Evolutionary conservation across 2,797 vertebrate species (phyloP).

Genomic region (Salmo trutta): DNA sequence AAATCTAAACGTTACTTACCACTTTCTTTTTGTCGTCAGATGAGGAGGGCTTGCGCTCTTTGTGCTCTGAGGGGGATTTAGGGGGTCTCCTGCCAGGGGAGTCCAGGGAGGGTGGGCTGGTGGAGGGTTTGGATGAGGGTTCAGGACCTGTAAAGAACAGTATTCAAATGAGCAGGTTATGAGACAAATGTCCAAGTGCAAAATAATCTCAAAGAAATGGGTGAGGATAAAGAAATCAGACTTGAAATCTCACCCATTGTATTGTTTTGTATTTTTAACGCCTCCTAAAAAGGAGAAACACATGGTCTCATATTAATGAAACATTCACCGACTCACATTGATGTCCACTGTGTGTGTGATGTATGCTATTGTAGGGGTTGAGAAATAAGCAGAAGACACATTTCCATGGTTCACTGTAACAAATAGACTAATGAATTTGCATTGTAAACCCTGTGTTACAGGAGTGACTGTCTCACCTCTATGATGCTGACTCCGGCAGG

Average conservation of each 20-base stretch:
- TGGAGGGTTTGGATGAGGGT: constrained; percentile 69
- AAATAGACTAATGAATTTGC: not conserved
- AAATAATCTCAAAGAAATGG: not conserved
- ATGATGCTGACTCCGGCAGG: constrained; percentile 74
- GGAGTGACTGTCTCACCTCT: constrained; percentile 73
- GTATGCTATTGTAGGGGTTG: not conserved
- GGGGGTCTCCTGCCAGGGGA: constrained; percentile 80
- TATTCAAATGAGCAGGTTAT: not conserved
- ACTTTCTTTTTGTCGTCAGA: constrained; percentile 91
- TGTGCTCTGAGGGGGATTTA: constrained; percentile 85
- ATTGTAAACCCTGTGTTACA: not conserved
- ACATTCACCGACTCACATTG: not conserved
- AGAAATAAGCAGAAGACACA: not conserved
- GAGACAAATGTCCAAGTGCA: not conserved
- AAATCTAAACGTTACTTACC: constrained; percentile 61
- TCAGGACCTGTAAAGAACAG: constrained; percentile 63
- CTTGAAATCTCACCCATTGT: constrained; percentile 65
- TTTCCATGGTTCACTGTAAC: not conserved
- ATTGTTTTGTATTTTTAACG: constrained; percentile 69
- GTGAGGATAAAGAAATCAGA: not conserved
- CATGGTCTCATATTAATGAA: not conserved
- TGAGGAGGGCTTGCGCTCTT: constrained; percentile 83
- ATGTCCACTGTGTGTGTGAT: too few relatives aligned
- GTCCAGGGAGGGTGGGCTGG: constrained; percentile 72
- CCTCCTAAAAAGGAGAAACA: constrained; percentile 67